A percentile compares a stretch with the other conserved stretches of the same genome.
These are phyloP conservation scores for Lobophora halterata DNA, from an alignment of 2,888 invertebrate species.

Conservation along the genomic window DNA sequence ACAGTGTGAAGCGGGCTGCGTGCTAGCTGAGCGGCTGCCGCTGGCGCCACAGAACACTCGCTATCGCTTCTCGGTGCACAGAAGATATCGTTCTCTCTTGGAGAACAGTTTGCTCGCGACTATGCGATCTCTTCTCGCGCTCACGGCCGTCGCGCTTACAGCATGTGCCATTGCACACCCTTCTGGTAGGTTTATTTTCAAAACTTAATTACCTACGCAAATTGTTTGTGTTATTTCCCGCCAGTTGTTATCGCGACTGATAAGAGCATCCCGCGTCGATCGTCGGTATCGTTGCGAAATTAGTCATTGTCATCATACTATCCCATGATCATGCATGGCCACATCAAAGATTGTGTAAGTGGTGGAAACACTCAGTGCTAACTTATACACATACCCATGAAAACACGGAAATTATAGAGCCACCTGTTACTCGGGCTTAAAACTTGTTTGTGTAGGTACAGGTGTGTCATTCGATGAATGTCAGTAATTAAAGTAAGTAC, in stretches of 20 bases:
- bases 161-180: slow-evolving; percentile 53
- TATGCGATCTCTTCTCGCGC: slow-evolving; percentile 53
- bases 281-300: slow-evolving; percentile 14
- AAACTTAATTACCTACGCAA: slow-evolving; percentile 14
- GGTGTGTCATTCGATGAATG: too few relatives aligned
- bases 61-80: slow-evolving; percentile 54
- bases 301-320: slow-evolving; percentile 11
- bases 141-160: slow-evolving; percentile 39
- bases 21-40: slow-evolving; percentile 13
- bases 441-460: slow-evolving; percentile 17
- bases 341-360: too few relatives aligned
- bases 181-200: slow-evolving; percentile 46
- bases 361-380: too few relatives aligned
- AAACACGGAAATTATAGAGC: slow-evolving; percentile 17
- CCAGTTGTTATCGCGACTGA: slow-evolving; percentile 29
- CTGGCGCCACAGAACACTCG: slow-evolving; percentile 15
- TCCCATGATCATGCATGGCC: too few relatives aligned
- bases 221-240: slow-evolving; percentile 8
- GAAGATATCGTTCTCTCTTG: slow-evolving; percentile 36
- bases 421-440: slow-evolving; percentile 54
- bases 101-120: slow-evolving; percentile 37
- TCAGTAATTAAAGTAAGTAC: too few relatives aligned
- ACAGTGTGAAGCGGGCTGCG: slow-evolving; percentile 26
- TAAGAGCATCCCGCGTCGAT: slow-evolving; percentile 26
- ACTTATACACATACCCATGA: background rate